Percentiles rank a stretch among this genome's conserved stretches.
Evolutionary conservation across 1,140 invertebrate genomes (phyloP).

Genomic region (Chelonus insularis): DNA sequence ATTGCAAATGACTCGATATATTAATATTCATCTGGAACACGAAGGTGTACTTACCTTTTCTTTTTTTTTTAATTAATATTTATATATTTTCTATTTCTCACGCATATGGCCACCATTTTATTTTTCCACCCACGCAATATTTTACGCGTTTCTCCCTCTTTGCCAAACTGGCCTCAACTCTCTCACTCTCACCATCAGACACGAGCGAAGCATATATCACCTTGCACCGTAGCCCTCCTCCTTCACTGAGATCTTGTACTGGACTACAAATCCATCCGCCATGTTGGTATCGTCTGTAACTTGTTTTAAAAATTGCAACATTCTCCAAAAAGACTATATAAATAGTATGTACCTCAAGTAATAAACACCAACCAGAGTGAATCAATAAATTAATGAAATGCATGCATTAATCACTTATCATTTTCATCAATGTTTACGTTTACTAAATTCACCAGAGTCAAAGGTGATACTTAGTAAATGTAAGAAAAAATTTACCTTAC

Average conservation of each 20-base stretch:
- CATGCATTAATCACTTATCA: not conserved
- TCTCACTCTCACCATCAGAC: slow-evolving; percentile 24
- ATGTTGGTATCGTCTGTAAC: slow-evolving; percentile 37
- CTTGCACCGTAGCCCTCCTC: slow-evolving; percentile 37
- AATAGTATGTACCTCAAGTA: too few species aligned
- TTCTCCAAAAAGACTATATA: not conserved
- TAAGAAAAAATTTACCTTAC: not conserved
- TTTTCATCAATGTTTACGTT: slow-evolving; percentile 11
- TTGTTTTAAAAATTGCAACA: slow-evolving; percentile 1
- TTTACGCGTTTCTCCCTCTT: slow-evolving; percentile 40
- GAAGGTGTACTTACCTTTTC: not conserved
- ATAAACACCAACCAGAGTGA: not conserved
- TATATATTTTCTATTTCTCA: slow-evolving; percentile 1
- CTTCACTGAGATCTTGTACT: not conserved
- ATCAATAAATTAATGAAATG: not conserved
- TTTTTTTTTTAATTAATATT: not conserved
- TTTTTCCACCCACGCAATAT: slow-evolving; percentile 55
- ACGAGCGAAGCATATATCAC: slow-evolving; percentile 49
- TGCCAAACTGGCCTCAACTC: slow-evolving; percentile 5
- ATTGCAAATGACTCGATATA: not conserved
- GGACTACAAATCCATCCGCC: slow-evolving; percentile 29
- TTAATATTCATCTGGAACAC: not conserved
- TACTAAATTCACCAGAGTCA: not conserved
- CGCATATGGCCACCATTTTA: slow-evolving; percentile 48
- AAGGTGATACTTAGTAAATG: not conserved